Base-by-base conservation (phyloP, 2,113 vertebrate genomes). In the Phyllostomus hastatus region DNA sequence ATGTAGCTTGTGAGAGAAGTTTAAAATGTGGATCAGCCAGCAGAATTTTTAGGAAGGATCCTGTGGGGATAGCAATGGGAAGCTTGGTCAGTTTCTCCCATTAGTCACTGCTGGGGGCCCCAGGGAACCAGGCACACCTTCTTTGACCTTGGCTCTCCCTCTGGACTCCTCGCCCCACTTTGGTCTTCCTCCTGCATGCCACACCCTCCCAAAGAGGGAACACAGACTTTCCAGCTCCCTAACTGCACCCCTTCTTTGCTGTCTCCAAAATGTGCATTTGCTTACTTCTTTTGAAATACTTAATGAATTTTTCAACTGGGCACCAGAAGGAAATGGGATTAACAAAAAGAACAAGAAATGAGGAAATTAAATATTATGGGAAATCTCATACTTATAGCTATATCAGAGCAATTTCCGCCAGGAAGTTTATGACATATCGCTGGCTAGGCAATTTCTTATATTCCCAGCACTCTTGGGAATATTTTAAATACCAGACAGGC, bases 401-500 rank as follows among this genome's bases (percentile, higher is more conserved):
- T 70, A 69, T 88, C 48, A 76, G 79, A 86, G 35, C 35, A 31
- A 75, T 93, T 91, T 79, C 54, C 72, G 61, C 81, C 6, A 43
- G 91, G 61, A 91, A 61, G 57, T 79, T 91, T 84, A 91, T 76
- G 11, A 17, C 26, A 4, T 88, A 46, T 70, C 86, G 67, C 88
- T 92, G n/a, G 61, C 35, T 61, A 90, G 73, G 78, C 35, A 46
- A 85, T 88, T 81, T 78, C 84, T 93, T 72, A 73, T 46, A 66
- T 90, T 83, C 33, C 54, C n/a, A n/a, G 48, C 10, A 52, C 67
- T 57, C 41, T 72, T 64, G 88, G 61, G 72, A 85, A 78, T 92
- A 88, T 90, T 97, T 92, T 73, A 86, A 96, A 95, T 75, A 88
- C 48, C 72, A 93, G 93, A 78, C 48, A 88, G 90, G 90, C 70